Conservation (phyloP, 2,888 invertebrate genomes). For the Acanthosepion esculentum region DNA sequence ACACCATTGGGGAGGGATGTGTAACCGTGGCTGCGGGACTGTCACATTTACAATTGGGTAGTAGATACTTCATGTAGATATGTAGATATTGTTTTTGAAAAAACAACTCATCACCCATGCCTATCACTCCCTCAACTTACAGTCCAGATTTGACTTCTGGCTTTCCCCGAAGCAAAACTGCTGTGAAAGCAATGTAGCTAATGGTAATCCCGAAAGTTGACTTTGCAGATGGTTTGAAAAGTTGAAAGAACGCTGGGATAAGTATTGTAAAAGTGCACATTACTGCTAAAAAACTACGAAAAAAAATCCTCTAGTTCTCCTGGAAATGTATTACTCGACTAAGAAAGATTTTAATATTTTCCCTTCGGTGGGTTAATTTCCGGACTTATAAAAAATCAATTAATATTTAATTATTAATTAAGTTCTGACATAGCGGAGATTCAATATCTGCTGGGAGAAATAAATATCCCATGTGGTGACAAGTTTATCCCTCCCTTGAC, state of each 20-base stretch:
- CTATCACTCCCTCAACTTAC: too few relatives aligned
- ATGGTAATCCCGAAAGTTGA: not conserved
- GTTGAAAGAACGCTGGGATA: too few relatives aligned
- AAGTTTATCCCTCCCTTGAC: not conserved
- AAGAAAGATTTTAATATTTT: not conserved
- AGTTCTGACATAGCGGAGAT: not conserved
- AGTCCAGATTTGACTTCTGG: too few relatives aligned
- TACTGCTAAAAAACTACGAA: not conserved
- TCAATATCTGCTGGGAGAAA: not conserved
- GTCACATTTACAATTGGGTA: too few relatives aligned
- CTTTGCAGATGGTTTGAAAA: too few relatives aligned
- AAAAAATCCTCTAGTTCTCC: not conserved
- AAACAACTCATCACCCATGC: too few relatives aligned
- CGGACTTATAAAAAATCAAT: conserved; percentile 14
- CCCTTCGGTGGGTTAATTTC: not conserved
- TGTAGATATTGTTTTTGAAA: too few relatives aligned
- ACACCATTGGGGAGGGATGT: too few relatives aligned
- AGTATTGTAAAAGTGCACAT: not conserved
- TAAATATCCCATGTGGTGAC: not conserved
- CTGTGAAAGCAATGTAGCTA: too few relatives aligned
- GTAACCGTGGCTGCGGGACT: too few relatives aligned
- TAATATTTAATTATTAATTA: not conserved
- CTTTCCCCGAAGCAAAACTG: too few relatives aligned
- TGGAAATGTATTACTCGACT: not conserved
- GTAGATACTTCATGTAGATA: too few relatives aligned